Base-by-base conservation (phyloP, 1,140 invertebrate genomes). In the Meteorus sp. region DNA sequence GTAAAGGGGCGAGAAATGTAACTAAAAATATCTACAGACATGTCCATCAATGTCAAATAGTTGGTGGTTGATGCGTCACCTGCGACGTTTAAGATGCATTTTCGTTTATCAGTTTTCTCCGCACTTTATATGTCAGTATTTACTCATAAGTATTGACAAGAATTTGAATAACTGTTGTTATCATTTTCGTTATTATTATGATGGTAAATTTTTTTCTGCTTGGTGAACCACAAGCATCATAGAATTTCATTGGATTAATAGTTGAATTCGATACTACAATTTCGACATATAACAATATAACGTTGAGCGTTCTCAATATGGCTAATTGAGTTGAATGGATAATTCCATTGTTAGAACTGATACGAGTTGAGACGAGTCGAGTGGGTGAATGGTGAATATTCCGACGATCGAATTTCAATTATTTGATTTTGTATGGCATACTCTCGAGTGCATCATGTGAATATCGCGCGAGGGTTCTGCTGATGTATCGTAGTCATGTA, bases 31-130 rank as follows among this genome's bases (percentile, higher is more conserved):
- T 62, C 59, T 52, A n/a, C n/a, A n/a, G n/a, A n/a, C n/a, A n/a
- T n/a, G 63, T 71, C 65, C 29, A 62, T 73, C 67, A 71, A 54
- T 68, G 66, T 71, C 69, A 63, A 55, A 39, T 13, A 6, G 13
- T 11, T 39, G 35, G n/a, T 13, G 35, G n/a, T 1, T 33, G 44
- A 47, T 47, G 43, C 13, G 33, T 31, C 5, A 6, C 20, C 1
- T 33, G 47, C 13, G n/a, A 17, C 33, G 22, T 45, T 19, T 23
- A 44, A 29, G 54, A 45, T 56, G 54, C 29, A 53, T 39, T 39
- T 35, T 13, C 44, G 11, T n/a, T 22, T 6, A 7, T n/a, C 27
- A 47, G 13, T 23, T 45, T 45, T n/a, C n/a, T 22, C 20, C n/a
- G n/a, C n/a, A n/a, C n/a, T n/a, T n/a, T n/a, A 11, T 22, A 20